Evolutionary conservation across 2,113 vertebrate species (phyloP).

Genomic region (Callithrix jacchus): DNA sequence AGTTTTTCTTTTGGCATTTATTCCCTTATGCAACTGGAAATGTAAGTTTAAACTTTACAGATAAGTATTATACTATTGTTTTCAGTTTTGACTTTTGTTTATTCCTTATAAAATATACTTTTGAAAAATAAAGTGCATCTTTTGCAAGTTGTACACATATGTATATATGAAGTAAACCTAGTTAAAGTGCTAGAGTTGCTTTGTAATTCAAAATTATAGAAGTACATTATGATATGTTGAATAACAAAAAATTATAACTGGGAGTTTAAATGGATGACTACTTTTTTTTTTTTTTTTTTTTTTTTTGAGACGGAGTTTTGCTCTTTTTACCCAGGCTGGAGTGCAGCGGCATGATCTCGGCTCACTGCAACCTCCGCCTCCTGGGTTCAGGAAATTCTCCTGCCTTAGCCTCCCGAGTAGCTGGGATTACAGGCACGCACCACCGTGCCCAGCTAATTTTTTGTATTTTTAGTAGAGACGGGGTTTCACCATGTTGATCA

Average conservation of each 20-base stretch:
- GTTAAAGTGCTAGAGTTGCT: background rate
- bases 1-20: background rate
- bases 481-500: too few relatives aligned
- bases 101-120: background rate
- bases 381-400: too few relatives aligned
- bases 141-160: background rate
- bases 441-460: too few relatives aligned
- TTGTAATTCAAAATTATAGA: background rate
- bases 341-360: too few relatives aligned
- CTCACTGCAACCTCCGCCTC: too few relatives aligned
- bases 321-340: too few relatives aligned
- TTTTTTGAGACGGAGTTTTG: too few relatives aligned
- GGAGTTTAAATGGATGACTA: background rate
- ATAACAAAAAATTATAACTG: background rate
- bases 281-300: too few relatives aligned
- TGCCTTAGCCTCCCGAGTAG: too few relatives aligned
- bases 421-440: too few relatives aligned
- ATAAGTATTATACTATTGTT: background rate
- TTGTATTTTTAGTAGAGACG: too few relatives aligned
- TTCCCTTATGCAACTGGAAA: background rate
- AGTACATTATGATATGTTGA: background rate
- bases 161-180: background rate
- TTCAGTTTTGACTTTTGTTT: background rate
- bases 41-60: background rate
- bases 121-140: background rate